Conservation (phyloP, 2,113 vertebrate genomes). For the Lepisosteus osseus region DNA sequence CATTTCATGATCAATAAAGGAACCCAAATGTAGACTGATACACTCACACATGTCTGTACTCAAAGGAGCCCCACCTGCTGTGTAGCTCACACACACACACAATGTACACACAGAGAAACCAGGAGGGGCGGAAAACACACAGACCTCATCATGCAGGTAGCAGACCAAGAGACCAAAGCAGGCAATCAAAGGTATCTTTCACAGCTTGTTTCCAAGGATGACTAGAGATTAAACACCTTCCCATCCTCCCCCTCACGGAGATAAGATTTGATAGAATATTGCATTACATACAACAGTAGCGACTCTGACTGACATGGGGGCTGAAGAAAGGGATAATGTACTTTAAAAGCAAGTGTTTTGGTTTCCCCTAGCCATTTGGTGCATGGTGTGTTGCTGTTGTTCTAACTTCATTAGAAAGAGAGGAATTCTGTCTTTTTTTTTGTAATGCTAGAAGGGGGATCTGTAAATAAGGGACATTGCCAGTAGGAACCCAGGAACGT, state of each 20-base stretch:
- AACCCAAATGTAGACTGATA: no score
- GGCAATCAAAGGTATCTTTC: slow-evolving; percentile 13
- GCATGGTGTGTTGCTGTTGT: slow-evolving; percentile 2
- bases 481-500: no score
- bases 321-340: slow-evolving; percentile 14
- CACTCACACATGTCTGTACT: no score
- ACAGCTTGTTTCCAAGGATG: slow-evolving; percentile 21
- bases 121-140: slow-evolving; percentile 23
- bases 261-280: slow-evolving; percentile 34
- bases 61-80: no score
- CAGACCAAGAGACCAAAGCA: slow-evolving; percentile 10
- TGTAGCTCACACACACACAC: neutral
- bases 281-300: slow-evolving; percentile 42
- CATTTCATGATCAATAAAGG: no score
- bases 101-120: slow-evolving; percentile 27
- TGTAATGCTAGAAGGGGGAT: neutral
- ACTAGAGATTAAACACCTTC: slow-evolving; percentile 39
- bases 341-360: slow-evolving; percentile 27
- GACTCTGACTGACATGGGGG: slow-evolving; percentile 18
- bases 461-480: neutral
- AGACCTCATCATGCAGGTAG: slow-evolving; percentile 33
- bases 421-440: slow-evolving; percentile 20
- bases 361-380: slow-evolving; percentile 24
- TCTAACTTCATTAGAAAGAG: slow-evolving; percentile 15
- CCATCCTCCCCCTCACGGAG: slow-evolving; percentile 23